Conservation (phyloP, 2,113 vertebrate species). For the Leptocoma aspasia region DNA sequence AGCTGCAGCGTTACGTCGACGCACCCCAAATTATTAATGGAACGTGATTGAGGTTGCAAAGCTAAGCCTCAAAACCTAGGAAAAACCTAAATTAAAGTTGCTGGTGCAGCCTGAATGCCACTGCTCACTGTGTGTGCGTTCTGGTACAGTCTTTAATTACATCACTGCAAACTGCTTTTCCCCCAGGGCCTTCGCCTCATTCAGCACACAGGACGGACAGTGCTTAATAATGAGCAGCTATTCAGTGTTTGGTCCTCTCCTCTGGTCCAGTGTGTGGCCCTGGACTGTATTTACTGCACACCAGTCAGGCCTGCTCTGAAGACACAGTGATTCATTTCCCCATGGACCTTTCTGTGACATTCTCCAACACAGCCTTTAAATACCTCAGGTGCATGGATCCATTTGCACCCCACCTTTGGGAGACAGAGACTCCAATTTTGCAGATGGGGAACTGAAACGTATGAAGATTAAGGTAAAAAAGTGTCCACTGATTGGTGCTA, state of each 20-base stretch:
- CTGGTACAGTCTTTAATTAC: conserved; percentile 28
- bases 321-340: conserved; percentile 24
- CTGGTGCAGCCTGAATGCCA: neutral
- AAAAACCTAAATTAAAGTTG: neutral
- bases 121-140: neutral
- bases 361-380: neutral
- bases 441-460: neutral
- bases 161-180: conserved; percentile 38
- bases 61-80: neutral
- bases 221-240: conserved; percentile 46
- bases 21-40: neutral
- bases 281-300: conserved; percentile 3
- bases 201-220: neutral
- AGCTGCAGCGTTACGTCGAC: neutral
- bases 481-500: neutral
- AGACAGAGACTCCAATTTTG: neutral
- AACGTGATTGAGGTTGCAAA: neutral
- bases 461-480: neutral
- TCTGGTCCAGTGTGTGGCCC: conserved; percentile 7
- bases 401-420: neutral
- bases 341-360: neutral
- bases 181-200: neutral
- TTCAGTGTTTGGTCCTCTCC: conserved; percentile 15
- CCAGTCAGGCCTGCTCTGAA: neutral
- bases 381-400: neutral